Percentiles rank a stretch among this genome's conserved stretches.
Evolutionary conservation across 2,113 vertebrate species (phyloP).

Genomic region (Melanostigma gelatinosum): DNA sequence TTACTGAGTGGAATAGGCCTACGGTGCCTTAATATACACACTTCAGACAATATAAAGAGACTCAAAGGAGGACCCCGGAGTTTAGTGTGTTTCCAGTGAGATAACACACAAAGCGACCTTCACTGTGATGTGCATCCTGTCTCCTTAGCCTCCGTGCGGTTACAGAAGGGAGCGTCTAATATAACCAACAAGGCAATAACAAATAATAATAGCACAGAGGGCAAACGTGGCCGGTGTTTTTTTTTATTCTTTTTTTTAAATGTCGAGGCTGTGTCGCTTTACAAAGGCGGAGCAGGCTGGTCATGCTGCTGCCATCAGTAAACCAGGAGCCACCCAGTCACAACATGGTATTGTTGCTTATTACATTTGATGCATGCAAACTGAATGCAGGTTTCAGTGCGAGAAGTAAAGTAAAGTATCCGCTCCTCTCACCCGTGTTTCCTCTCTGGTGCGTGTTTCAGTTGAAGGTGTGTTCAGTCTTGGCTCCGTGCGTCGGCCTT

Average conservation of each 20-base stretch:
- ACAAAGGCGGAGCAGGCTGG: slow-evolving; percentile 57
- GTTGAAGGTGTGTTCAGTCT: slow-evolving; percentile 33
- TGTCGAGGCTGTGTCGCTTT: slow-evolving; percentile 29
- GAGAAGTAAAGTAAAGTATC: slow-evolving; percentile 6
- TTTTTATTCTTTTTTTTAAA: neutral
- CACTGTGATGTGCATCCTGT: slow-evolving; percentile 66
- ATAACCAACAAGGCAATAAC: neutral
- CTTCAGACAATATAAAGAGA: neutral
- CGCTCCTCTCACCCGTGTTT: slow-evolving; percentile 58
- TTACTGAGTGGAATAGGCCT: neutral
- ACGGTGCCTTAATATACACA: neutral
- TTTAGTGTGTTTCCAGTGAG: neutral
- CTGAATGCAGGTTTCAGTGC: neutral
- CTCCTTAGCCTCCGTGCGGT: slow-evolving; percentile 32
- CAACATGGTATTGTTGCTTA: too few relatives aligned
- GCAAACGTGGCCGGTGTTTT: slow-evolving; percentile 4
- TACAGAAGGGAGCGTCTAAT: slow-evolving; percentile 28
- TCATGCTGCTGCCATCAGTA: slow-evolving; percentile 65
- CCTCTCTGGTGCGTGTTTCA: slow-evolving; percentile 28
- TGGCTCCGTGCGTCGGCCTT: slow-evolving; percentile 57
- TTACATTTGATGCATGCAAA: neutral
- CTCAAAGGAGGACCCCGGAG: neutral
- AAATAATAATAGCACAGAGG: neutral
- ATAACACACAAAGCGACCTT: slow-evolving; percentile 69
- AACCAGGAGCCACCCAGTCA: slow-evolving; percentile 16